Evolutionary conservation across 2,113 vertebrate genomes (phyloP).

Genomic region (Callipepla squamata): DNA sequence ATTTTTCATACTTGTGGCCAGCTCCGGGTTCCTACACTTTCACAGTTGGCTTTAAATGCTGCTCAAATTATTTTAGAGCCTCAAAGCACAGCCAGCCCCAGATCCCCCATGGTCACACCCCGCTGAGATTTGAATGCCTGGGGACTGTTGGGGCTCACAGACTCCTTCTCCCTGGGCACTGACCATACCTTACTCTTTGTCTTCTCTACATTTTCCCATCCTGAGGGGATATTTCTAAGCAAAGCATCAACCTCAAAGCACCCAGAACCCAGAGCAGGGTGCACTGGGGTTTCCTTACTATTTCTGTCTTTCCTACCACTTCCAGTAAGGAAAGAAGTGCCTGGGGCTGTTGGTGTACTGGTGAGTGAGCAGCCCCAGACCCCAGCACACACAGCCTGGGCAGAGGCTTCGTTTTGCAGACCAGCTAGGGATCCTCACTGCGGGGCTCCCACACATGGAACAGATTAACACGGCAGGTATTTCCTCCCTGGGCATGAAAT

Average conservation of each 20-base stretch:
- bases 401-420: not conserved
- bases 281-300: not conserved
- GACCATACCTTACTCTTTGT: fast-evolving
- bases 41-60: not conserved
- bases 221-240: not conserved
- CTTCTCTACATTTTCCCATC: not conserved
- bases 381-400: not conserved
- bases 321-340: not conserved
- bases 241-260: not conserved
- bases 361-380: not conserved
- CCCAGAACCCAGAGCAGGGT: too few species aligned
- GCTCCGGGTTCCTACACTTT: not conserved
- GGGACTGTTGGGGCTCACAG: fast-evolving
- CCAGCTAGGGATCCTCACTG: not conserved
- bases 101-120: not conserved
- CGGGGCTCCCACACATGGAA: not conserved
- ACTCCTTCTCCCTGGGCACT: fast-evolving
- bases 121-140: not conserved
- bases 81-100: fast-evolving
- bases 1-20: not conserved
- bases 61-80: not conserved
- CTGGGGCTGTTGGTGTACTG: not conserved
- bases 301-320: not conserved
- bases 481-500: slow-evolving; percentile 51
- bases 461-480: slow-evolving; percentile 57